Evolutionary conservation across 2,888 invertebrate genomes (phyloP).

Genomic region (Euzetes globulus): DNA sequence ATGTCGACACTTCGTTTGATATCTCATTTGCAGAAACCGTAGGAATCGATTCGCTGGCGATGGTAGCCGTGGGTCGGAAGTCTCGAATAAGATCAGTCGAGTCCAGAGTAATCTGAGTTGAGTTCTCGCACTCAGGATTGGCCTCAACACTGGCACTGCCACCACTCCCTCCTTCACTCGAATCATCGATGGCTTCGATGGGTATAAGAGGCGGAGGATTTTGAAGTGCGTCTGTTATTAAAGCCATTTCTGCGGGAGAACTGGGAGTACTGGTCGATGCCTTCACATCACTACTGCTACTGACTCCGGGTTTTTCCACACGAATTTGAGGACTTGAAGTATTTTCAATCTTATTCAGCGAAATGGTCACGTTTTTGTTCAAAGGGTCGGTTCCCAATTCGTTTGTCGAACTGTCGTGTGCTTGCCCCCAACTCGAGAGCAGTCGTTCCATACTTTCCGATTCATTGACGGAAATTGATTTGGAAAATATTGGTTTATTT

Average conservation of each 20-base stretch:
- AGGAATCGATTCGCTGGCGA: background rate
- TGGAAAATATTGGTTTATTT: conserved; percentile 9
- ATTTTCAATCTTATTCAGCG: background rate
- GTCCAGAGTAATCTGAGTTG: background rate
- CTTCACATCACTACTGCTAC: conserved; percentile 41
- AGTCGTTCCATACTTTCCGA: background rate
- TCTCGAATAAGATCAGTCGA: background rate
- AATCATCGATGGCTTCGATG: conserved; percentile 33
- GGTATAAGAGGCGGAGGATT: conserved; percentile 35
- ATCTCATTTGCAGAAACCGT: background rate
- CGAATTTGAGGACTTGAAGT: background rate
- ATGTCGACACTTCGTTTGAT: conserved; percentile 9
- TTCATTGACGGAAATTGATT: conserved; percentile 17
- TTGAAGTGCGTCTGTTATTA: conserved; percentile 20
- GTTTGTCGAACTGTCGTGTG: background rate
- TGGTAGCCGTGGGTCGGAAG: background rate
- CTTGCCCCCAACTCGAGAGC: background rate
- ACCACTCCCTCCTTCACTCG: conserved; percentile 4
- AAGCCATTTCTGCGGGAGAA: conserved; percentile 30
- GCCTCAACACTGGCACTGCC: background rate
- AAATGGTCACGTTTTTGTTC: background rate
- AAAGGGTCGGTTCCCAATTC: background rate
- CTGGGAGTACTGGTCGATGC: conserved; percentile 36
- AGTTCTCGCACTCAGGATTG: background rate
- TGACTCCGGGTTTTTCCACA: conserved; percentile 38